phyloP scores from a whole-genome alignment of 2,113 vertebrate genomes.

The Rhinolophus ferrumequinum region DNA sequence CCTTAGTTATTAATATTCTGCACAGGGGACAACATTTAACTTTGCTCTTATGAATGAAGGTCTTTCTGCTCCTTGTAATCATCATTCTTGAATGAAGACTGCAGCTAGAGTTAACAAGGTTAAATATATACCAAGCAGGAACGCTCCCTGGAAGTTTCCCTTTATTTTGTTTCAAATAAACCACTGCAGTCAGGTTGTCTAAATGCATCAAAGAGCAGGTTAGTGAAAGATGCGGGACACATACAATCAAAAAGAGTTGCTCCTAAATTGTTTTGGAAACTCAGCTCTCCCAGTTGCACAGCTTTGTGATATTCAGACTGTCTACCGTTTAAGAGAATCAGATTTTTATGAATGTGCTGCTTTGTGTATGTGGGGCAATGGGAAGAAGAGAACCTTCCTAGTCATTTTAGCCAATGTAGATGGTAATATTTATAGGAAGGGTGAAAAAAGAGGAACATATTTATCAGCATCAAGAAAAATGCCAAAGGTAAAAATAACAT shows the following conservation, averaged over 20 bases:
- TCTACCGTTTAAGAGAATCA: background rate
- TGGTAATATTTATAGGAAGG: background rate
- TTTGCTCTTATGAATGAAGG: background rate
- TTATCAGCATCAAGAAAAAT: conserved; percentile 13
- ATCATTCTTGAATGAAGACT: background rate
- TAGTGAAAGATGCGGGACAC: background rate
- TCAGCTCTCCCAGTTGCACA: background rate
- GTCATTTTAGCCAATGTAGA: background rate
- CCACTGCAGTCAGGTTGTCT: background rate
- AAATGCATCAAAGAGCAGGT: background rate
- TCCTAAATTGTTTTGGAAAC: background rate
- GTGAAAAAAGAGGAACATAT: background rate
- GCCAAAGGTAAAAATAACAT: background rate
- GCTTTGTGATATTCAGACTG: background rate
- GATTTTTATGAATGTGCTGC: background rate
- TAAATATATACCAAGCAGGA: background rate
- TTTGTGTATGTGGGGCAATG: background rate
- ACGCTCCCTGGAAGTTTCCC: background rate
- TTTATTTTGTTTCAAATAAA: conserved; percentile 9
- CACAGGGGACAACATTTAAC: background rate
- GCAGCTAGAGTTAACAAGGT: background rate
- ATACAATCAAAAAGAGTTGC: background rate
- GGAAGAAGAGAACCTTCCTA: background rate
- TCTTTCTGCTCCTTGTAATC: background rate
- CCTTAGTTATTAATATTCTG: background rate